Percentiles rank a stretch among this genome's conserved stretches.
Evolutionary conservation across 2,888 invertebrate species (phyloP).

Genomic region (Eumacrocentrus americanus): DNA sequence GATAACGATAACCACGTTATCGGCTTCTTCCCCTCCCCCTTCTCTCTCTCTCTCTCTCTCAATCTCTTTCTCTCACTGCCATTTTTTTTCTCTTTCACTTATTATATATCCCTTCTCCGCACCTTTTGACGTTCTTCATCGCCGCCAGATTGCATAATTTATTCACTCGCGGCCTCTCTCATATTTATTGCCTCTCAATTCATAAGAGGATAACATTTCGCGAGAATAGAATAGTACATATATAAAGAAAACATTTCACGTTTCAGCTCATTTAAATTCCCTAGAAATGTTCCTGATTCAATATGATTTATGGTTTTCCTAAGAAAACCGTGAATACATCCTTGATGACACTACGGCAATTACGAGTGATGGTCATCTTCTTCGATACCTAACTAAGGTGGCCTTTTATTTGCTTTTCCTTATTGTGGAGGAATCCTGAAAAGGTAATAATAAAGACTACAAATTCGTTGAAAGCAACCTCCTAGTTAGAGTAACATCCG

Average conservation of each 20-base stretch:
- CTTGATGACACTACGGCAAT: too few relatives aligned
- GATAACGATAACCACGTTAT: slow-evolving; percentile 55
- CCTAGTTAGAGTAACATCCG: too few relatives aligned
- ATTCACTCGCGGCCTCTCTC: slow-evolving; percentile 29
- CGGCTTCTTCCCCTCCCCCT: slow-evolving; percentile 36
- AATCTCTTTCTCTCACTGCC: neutral
- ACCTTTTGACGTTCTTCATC: slow-evolving; percentile 29
- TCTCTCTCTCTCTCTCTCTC: slow-evolving; percentile 16
- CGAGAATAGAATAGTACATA: slow-evolving; percentile 18
- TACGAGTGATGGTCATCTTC: too few relatives aligned
- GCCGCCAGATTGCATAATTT: slow-evolving; percentile 38
- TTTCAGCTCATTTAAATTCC: neutral
- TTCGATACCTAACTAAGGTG: too few relatives aligned
- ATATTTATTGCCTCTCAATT: slow-evolving; percentile 28
- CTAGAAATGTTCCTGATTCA: neutral
- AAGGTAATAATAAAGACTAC: too few relatives aligned
- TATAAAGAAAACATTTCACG: slow-evolving; percentile 15
- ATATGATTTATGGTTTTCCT: too few relatives aligned
- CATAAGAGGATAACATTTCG: slow-evolving; percentile 21
- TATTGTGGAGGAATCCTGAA: too few relatives aligned
- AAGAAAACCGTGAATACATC: too few relatives aligned
- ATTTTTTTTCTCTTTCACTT: slow-evolving; percentile 10
- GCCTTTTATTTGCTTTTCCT: too few relatives aligned
- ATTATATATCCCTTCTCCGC: slow-evolving; percentile 14
- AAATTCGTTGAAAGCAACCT: too few relatives aligned